Base-by-base conservation (phyloP, 92 coral and sea anemone genomes). In the Isaurus tuberculatus region DNA sequence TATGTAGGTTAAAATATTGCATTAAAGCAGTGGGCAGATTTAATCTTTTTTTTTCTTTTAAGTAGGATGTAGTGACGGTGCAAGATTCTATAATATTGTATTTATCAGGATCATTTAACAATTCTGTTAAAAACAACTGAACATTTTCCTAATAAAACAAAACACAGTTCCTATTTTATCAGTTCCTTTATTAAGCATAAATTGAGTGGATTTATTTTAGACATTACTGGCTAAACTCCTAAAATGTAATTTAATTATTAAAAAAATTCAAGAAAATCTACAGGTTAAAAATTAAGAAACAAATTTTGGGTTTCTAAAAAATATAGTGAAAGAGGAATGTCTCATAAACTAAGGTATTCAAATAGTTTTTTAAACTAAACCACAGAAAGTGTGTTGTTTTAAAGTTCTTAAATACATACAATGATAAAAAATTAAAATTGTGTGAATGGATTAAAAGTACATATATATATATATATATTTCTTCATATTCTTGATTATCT, bases 401-500 rank as follows among this genome's bases (percentile, higher is more conserved):
- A 26, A 63, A 26, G 69, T 63, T 63, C 69, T 10, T 55, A 22
- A 17, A 26, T 63, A 63, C 69, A 63, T n/a, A n/a, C n/a, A n/a
- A n/a, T n/a, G n/a, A n/a, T n/a, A n/a, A 29, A 8, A 63, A 63
- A 55, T 17, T 55, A 2, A 2, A 17, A 19, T 15, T 55, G 17
- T 55, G 19, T 19, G 2, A 27, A 33, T 2, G 2, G 2, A 14
- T 23, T 26, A n/a, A 19, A 2, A n/a, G 10, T 26, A 19, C 14
- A 29, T n/a, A n/a, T n/a, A 27, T 9, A 2, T 60, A 27, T 27
- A 63, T 29, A 63, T 7, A 19, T 27, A 29, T 26, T 27, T 63
- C 82, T 33, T 58, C 49, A 10, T 55, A 32, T 42, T 77, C 82
- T 77, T 77, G 32, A 77, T 55, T 77, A 77, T 77, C 82, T 70